Evolutionary conservation across 2,797 vertebrate species (phyloP).

Genomic region (Sebastes oblongus): DNA sequence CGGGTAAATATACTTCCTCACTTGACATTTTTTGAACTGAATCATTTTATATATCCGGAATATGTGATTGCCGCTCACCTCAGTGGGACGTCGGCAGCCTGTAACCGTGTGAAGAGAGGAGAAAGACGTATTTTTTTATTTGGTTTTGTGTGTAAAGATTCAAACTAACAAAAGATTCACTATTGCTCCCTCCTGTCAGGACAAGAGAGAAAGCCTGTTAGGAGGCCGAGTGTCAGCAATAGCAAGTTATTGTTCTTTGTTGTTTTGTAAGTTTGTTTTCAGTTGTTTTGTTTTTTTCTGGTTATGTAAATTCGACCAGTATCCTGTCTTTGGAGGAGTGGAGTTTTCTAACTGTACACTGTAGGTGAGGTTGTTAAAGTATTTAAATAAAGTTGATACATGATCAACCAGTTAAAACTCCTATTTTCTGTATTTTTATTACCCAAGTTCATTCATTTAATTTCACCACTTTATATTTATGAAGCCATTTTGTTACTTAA

Average conservation of each 20-base stretch:
- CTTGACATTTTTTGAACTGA: slow-evolving; percentile 65
- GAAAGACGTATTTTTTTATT: slow-evolving; percentile 50
- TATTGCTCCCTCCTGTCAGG: slow-evolving; percentile 11
- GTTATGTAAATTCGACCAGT: slow-evolving; percentile 76
- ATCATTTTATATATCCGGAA: slow-evolving; percentile 67
- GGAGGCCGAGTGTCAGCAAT: slow-evolving; percentile 31
- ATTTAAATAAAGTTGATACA: slow-evolving; percentile 85
- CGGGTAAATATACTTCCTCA: slow-evolving; percentile 54
- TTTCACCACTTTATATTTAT: background rate
- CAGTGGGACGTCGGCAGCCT: slow-evolving; percentile 51
- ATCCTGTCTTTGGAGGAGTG: slow-evolving; percentile 66
- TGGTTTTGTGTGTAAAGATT: slow-evolving; percentile 48
- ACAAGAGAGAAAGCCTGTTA: slow-evolving; percentile 17
- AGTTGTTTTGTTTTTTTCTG: slow-evolving; percentile 19
- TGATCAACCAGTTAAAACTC: slow-evolving; percentile 53
- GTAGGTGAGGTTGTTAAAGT: slow-evolving; percentile 80
- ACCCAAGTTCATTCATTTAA: background rate
- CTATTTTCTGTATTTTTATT: background rate
- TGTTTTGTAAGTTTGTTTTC: slow-evolving; percentile 70
- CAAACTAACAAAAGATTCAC: slow-evolving; percentile 34
- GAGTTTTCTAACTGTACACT: slow-evolving; percentile 83
- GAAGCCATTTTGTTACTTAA: background rate
- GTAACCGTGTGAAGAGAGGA: slow-evolving; percentile 37
- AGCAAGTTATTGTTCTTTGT: slow-evolving; percentile 36
- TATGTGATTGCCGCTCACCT: slow-evolving; percentile 47